Percentiles rank a stretch among this genome's conserved stretches.
Conservation (phyloP, 1,140 invertebrate species). For the Acromyrmex charruanus region DNA sequence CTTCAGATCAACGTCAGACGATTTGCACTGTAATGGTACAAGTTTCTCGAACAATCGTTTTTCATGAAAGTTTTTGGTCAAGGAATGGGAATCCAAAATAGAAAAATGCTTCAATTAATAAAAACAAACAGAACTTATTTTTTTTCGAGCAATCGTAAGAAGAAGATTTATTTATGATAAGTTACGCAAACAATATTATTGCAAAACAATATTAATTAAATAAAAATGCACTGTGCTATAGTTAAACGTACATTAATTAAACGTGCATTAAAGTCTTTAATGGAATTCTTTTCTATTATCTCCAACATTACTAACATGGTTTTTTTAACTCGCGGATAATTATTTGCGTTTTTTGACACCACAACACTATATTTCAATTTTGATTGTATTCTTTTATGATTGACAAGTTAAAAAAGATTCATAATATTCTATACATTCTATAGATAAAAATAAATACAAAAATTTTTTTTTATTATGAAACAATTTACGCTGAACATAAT, state of each 20-base stretch:
- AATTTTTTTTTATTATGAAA: no score
- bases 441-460: no score
- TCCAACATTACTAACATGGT: no score
- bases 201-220: neutral
- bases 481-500: no score
- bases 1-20: slow-evolving; percentile 84
- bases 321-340: no score
- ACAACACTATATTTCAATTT: no score
- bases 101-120: slow-evolving; percentile 18
- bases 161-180: neutral
- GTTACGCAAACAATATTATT: no score
- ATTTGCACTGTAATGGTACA: slow-evolving; percentile 77
- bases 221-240: neutral
- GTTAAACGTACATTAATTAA: neutral
- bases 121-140: slow-evolving; percentile 9
- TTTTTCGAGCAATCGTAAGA: neutral
- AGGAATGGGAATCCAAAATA: slow-evolving; percentile 35
- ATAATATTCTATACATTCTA: no score
- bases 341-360: no score
- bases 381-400: no score
- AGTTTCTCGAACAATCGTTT: slow-evolving; percentile 41
- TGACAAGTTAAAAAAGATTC: no score
- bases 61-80: slow-evolving; percentile 17
- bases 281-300: neutral
- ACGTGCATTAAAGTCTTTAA: slow-evolving; percentile 12